Evolutionary conservation across 2,113 vertebrate species (phyloP).

Genomic region (Podarcis raffonei): DNA sequence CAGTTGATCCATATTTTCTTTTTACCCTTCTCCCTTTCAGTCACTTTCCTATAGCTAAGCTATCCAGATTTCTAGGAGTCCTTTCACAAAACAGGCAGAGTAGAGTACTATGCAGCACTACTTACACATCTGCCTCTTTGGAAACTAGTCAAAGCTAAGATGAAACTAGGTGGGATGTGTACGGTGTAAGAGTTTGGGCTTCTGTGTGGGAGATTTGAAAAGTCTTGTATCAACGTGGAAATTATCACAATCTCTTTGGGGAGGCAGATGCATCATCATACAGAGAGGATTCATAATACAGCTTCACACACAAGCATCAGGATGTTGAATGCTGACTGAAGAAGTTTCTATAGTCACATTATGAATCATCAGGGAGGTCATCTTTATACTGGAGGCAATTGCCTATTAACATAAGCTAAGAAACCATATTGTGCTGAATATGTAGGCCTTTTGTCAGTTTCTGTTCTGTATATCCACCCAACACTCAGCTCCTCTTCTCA

Average conservation of each 20-base stretch:
- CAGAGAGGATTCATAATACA: not conserved
- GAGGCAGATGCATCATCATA: not conserved
- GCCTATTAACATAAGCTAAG: not conserved
- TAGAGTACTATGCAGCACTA: not conserved
- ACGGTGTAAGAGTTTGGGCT: not conserved
- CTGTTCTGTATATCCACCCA: not conserved
- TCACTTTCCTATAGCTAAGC: slow-evolving; percentile 1
- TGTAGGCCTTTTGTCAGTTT: not conserved
- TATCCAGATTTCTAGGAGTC: not conserved
- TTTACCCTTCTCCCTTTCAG: slow-evolving; percentile 3
- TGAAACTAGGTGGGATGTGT: not conserved
- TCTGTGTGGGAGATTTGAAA: not conserved
- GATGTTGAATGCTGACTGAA: not conserved
- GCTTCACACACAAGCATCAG: not conserved
- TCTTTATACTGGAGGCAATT: not conserved
- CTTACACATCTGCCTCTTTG: not conserved
- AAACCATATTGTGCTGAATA: not conserved
- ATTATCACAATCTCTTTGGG: not conserved
- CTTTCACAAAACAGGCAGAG: not conserved
- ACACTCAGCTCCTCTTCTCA: not conserved
- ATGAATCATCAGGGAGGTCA: not conserved
- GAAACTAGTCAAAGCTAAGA: not conserved
- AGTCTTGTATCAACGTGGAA: not conserved
- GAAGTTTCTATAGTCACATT: not conserved
- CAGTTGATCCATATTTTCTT: slow-evolving; percentile 4